A percentile compares a stretch with the other conserved stretches of the same genome.
Conservation (phyloP, 2,797 vertebrate genomes). For the Oophaga sylvatica region DNA sequence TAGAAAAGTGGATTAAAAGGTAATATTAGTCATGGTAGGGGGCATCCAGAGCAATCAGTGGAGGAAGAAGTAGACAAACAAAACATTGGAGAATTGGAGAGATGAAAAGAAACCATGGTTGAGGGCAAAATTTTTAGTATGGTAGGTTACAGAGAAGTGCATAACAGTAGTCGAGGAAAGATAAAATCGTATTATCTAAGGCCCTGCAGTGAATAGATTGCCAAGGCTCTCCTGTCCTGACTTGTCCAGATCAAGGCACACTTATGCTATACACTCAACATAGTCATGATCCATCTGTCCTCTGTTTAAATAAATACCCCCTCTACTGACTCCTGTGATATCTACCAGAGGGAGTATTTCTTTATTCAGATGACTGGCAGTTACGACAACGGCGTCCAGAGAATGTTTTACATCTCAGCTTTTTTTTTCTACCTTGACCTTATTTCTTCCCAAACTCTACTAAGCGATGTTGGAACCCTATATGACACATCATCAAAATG, state of each 20-base stretch:
- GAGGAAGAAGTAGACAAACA: too few species aligned
- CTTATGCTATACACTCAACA: neutral
- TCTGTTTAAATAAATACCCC: neutral
- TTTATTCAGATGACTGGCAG: slow-evolving; percentile 13
- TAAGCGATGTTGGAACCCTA: neutral
- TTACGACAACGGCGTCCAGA: neutral
- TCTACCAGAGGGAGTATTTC: slow-evolving; percentile 8
- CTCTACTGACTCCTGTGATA: neutral
- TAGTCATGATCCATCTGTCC: neutral
- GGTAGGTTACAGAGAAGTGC: neutral
- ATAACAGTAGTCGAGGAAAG: neutral
- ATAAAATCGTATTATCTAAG: neutral
- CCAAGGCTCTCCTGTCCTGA: neutral
- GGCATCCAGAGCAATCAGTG: too few species aligned
- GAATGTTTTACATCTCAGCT: neutral
- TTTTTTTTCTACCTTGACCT: neutral
- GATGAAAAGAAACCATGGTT: too few species aligned
- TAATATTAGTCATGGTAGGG: too few species aligned
- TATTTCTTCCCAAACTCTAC: neutral
- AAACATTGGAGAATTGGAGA: too few species aligned
- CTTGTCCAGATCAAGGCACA: neutral
- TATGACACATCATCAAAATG: neutral
- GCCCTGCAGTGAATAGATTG: neutral
- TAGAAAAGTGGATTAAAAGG: too few species aligned
- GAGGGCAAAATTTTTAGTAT: neutral